Evolutionary conservation across 2,888 invertebrate genomes (phyloP), one percentile per base, ranked within the genome.

Genomic region (Agrotis exclamationis): DNA sequence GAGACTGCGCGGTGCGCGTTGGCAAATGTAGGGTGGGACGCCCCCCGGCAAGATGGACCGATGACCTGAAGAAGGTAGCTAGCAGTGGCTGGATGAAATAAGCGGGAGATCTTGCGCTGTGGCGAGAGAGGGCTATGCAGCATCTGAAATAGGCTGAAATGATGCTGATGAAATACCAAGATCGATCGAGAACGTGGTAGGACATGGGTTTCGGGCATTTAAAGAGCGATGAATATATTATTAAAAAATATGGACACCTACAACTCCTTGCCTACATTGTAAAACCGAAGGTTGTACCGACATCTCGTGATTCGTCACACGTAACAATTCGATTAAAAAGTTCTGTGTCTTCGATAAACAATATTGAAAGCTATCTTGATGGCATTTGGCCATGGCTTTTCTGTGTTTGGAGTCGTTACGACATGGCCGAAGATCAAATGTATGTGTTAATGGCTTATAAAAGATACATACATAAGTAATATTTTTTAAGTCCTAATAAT

Each of bases 361-460:
- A 85, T 87, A 91, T 90, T 91, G 90, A 89, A 92, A 91, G 90
- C 88, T 84, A 94, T 94, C 93, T 92, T 90, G 93, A 93, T 94
- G 92, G 88, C 84, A 93, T 93, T 92, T 89, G 92, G 90, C 93
- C 93, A 86, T 95, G 93, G 93, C 92, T 93, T 92, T 93, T 93
- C 90, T 91, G 83, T 87, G 84, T 92, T 92, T 90, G 90, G 92
- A 76, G 85, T 87, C 79, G 79, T 93, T 93, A 89, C 92, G 88
- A 93, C 91, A 85, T 86, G 89, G 89, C 87, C 83, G 88, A 88
- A 84, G 82, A 91, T 91, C 88, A 83, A 87, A 89, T 87, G 86
- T 76, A 81, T 82, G 71, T 82, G 79, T 56, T 74, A 82, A 79
- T 74, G 74, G 39, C 45, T 22, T 63, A 56, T 58, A 65, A 59